Evolutionary conservation across 1,140 invertebrate genomes (phyloP), one percentile per base, ranked within the genome.

Genomic region (Saccostrea cuccullata): DNA sequence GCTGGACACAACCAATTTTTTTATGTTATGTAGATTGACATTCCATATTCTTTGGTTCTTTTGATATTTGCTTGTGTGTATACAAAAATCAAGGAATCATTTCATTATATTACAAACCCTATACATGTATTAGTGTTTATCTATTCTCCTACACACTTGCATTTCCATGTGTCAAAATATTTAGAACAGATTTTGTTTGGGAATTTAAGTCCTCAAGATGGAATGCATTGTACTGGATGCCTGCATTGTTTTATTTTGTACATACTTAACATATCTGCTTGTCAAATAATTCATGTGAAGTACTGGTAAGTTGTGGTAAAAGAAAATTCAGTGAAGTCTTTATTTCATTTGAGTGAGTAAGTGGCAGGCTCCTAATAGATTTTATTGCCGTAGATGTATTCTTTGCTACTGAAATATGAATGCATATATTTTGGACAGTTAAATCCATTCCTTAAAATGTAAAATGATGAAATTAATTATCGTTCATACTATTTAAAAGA

Each of bases 391-490:
- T 12, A 77, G 26, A 77, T 77, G 30, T 26, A 11, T 30, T 15
- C 70, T 9, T 23, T 77, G 36, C 9, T 77, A 77, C 26, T 77
- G 23, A 40, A n/a, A 30, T 36, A 30, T 77, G 26, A 13, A 30
- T 15, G 12, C 70, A 11, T 77, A 15, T 77, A 77, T 67, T 67
- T 67, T 67, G 13, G 23, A 20, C 60, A 67, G 23, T 17, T 20
- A 67, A 9, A n/a, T 47, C 47, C 47, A 47, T 47, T 47, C 9
- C 47, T 47, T 6, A 47, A 9, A 67, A 23, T 67, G 3, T 67
- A 20, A 20, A 30, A 77, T 30, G 26, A 77, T 30, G 26, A 77
- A 77, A 77, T 40, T 77, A 77, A 77, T 77, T 77, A 77, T 77
- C 70, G 4, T 26, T 30, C 17, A 36, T 77, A 12, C 30, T 20